A percentile compares a stretch with the other conserved stretches of the same genome.
phyloP scores from a whole-genome alignment of 2,888 invertebrate species.

The Drosophila subsilvestris region DNA sequence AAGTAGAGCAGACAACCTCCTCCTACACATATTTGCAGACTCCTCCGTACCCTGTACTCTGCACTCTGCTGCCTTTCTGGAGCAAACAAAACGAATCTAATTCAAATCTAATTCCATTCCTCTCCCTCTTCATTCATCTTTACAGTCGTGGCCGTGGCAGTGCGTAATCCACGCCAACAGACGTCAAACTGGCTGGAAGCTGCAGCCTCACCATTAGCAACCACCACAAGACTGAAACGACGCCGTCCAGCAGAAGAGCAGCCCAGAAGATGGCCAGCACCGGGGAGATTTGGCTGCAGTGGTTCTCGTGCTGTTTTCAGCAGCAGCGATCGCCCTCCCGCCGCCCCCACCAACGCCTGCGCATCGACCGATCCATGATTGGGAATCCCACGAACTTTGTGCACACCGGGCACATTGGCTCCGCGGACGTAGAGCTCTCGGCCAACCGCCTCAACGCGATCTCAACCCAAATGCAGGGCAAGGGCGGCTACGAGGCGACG shows the following conservation, averaged over 20 bases:
- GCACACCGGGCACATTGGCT: conserved; percentile 95
- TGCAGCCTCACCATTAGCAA: conserved; percentile 47
- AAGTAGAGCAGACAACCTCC: conserved; percentile 61
- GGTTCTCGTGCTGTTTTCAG: conserved; percentile 95
- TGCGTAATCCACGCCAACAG: conserved; percentile 52
- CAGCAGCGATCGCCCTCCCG: conserved; percentile 91
- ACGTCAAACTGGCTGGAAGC: conserved; percentile 65
- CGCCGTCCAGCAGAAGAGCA: conserved; percentile 48
- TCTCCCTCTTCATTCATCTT: conserved; percentile 3
- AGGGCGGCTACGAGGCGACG: conserved; percentile 94
- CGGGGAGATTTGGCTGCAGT: conserved; percentile 95
- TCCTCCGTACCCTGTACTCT: conserved; percentile 1
- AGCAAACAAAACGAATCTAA: not conserved
- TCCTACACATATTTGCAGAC: conserved; percentile 20
- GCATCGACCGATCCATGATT: conserved; percentile 97
- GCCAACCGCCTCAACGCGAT: conserved; percentile 93
- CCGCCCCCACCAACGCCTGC: conserved; percentile 88
- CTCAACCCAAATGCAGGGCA: conserved; percentile 97
- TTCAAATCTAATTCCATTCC: conserved; percentile 22
- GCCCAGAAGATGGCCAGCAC: conserved; percentile 87
- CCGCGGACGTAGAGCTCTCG: conserved; percentile 94
- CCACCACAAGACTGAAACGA: conserved; percentile 47
- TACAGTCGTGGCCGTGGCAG: conserved; percentile 21
- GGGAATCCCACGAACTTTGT: conserved; percentile 97
- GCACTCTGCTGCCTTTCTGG: conserved; percentile 24